Conservation (phyloP, 2,797 vertebrate genomes). For the Notamacropus eugenii region DNA sequence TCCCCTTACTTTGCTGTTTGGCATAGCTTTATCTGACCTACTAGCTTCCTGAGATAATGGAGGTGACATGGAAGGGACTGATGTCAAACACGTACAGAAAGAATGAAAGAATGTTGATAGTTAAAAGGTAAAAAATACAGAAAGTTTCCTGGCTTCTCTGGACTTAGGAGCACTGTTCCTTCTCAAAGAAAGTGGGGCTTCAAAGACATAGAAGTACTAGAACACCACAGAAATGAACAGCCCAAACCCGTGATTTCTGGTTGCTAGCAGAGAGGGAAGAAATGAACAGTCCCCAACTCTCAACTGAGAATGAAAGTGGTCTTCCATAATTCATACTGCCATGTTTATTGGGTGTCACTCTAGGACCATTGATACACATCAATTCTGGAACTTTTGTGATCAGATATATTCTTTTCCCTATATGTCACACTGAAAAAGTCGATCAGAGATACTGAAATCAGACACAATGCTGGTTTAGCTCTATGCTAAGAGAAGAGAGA, state of each 20-base stretch:
- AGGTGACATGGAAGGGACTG: not conserved
- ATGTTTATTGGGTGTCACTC: not conserved
- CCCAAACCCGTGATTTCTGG: not conserved
- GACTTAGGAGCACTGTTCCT: not conserved
- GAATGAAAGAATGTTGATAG: not conserved
- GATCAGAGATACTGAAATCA: not conserved
- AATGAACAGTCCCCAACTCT: not conserved
- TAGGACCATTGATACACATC: not conserved
- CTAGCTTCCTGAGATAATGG: not conserved
- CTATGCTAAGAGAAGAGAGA: not conserved
- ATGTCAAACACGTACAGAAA: not conserved
- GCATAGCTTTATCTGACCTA: not conserved
- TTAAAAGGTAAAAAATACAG: not conserved
- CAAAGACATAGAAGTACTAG: not conserved
- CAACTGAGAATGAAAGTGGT: not conserved
- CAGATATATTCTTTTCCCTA: not conserved
- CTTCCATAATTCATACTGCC: not conserved
- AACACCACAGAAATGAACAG: not conserved
- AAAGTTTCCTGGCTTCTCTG: not conserved
- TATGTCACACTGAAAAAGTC: not conserved
- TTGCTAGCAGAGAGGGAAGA: not conserved
- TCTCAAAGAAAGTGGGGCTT: not conserved
- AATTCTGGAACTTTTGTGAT: not conserved
- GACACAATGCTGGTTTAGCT: not conserved
- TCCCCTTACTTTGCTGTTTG: not conserved